phyloP scores from a whole-genome alignment of 2,113 vertebrate genomes.

The Neolamprologus sp. region DNA sequence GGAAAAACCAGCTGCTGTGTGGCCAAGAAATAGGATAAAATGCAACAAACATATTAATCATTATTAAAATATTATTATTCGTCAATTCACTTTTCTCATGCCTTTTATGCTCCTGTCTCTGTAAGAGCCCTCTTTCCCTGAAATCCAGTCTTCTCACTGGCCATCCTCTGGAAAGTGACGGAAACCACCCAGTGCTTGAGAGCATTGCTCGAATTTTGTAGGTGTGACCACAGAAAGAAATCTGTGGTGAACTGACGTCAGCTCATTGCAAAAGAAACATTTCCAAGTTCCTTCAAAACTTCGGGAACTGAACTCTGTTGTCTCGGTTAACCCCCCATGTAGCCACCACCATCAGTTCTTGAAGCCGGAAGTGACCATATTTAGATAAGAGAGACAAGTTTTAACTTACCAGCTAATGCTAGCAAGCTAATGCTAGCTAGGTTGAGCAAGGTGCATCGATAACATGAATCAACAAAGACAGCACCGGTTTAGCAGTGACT shows the following conservation, averaged over 20 bases:
- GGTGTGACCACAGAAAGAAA: background rate
- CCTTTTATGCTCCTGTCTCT: background rate
- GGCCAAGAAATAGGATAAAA: background rate
- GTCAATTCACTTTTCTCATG: background rate
- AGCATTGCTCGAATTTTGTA: background rate
- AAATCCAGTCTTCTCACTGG: background rate
- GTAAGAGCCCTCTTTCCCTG: background rate
- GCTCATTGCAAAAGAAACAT: background rate
- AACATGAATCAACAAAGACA: background rate
- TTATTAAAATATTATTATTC: background rate
- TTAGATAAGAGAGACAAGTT: background rate
- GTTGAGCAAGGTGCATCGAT: background rate
- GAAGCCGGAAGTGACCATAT: background rate
- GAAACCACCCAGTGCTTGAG: background rate
- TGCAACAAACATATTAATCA: background rate
- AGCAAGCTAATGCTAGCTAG: background rate
- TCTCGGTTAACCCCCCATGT: background rate
- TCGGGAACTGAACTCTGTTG: background rate
- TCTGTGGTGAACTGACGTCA: background rate
- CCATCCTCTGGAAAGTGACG: background rate
- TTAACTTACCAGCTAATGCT: background rate
- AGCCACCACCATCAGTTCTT: background rate
- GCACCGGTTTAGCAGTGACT: background rate
- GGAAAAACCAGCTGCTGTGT: background rate
- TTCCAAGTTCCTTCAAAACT: background rate